A percentile compares a stretch with the other conserved stretches of the same genome.
Evolutionary conservation across 1,140 invertebrate species (phyloP).

Genomic region (Sarcophaga bullata): DNA sequence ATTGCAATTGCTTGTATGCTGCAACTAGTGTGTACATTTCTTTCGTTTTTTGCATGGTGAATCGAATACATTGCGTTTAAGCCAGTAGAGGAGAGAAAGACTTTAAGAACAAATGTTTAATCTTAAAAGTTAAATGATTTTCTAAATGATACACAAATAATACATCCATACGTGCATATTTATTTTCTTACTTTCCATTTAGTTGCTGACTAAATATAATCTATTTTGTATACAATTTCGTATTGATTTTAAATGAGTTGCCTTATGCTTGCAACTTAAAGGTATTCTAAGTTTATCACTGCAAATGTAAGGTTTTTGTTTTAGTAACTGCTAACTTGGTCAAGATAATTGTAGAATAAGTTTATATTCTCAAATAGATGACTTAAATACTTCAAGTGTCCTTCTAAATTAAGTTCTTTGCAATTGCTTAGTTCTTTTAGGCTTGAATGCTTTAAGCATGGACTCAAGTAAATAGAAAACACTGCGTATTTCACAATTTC

Average conservation of each 20-base stretch:
- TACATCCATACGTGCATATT: not conserved
- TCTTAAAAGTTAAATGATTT: constrained; percentile 18
- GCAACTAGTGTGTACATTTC: not conserved
- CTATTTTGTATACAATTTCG: not conserved
- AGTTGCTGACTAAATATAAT: constrained; percentile 1
- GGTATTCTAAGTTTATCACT: not conserved
- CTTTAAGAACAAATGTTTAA: constrained; percentile 24
- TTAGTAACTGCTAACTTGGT: too few species aligned
- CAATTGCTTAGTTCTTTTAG: too few species aligned
- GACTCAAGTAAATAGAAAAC: too few species aligned
- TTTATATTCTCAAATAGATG: too few species aligned
- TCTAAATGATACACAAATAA: not conserved
- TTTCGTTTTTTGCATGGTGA: not conserved
- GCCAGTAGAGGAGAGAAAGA: not conserved
- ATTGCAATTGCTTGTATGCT: not conserved
- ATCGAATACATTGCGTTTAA: not conserved
- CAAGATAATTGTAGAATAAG: too few species aligned
- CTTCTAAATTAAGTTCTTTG: too few species aligned
- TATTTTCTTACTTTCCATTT: not conserved
- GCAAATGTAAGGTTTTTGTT: not conserved
- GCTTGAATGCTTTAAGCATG: too few species aligned
- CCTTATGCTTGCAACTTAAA: not conserved
- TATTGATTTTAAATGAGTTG: not conserved
- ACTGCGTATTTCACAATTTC: too few species aligned
- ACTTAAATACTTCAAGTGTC: too few species aligned